A percentile compares a stretch with the other conserved stretches of the same genome.
These are phyloP conservation scores for Nothocercus julius DNA, from an alignment of 2,113 vertebrate genomes.

Conservation along the genomic window DNA sequence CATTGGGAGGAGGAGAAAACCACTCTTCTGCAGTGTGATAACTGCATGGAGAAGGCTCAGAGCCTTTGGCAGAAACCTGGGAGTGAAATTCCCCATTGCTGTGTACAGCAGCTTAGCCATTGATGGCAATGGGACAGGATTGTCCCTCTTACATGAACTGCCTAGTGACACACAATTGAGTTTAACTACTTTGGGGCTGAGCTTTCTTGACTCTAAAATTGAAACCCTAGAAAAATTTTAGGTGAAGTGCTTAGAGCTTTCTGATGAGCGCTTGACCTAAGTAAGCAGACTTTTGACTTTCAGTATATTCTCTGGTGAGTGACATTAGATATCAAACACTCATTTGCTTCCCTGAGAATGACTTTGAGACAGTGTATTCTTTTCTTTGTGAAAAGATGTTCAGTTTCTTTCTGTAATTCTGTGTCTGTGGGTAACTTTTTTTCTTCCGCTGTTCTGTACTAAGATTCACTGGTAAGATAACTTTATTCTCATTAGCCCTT, in stretches of 20 bases:
- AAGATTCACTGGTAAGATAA: background rate
- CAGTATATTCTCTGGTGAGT: background rate
- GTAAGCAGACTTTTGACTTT: background rate
- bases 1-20: background rate
- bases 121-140: background rate
- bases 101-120: background rate
- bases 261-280: background rate
- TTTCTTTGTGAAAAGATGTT: background rate
- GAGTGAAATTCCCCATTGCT: fast-evolving
- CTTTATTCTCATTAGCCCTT: background rate
- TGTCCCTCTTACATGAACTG: background rate
- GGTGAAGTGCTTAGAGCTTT: background rate
- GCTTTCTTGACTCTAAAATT: background rate
- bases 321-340: background rate
- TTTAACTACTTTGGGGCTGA: fast-evolving
- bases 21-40: background rate
- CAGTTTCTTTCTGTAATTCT: background rate
- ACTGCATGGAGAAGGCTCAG: background rate
- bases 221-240: background rate
- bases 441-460: background rate
- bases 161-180: too few species aligned
- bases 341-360: background rate
- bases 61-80: background rate
- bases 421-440: background rate
- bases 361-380: background rate